Conservation (phyloP, 2,113 vertebrate genomes). For the Emydocephalus ijimae region DNA sequence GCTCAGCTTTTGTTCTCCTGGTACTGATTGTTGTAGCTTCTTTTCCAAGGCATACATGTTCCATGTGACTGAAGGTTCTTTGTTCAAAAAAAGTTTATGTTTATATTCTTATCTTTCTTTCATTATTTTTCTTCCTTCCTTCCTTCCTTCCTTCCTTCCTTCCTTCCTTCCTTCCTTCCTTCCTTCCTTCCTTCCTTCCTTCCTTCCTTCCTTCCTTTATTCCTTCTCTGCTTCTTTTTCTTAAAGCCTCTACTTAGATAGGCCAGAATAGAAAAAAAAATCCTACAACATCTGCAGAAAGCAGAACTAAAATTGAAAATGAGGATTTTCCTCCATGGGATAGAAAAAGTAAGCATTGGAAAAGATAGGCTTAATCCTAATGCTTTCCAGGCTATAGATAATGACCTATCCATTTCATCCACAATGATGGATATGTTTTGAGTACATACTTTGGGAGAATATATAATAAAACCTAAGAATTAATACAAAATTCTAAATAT, state of each 20-base stretch:
- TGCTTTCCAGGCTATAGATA: neutral
- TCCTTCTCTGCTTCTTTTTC: neutral
- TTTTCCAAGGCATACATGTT: neutral
- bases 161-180: neutral
- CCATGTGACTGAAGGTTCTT: neutral
- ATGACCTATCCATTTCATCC: neutral
- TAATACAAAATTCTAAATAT: neutral
- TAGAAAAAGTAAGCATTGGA: neutral
- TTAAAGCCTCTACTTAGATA: neutral
- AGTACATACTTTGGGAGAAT: neutral
- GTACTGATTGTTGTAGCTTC: neutral
- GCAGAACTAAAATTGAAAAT: neutral
- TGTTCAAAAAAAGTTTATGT: neutral
- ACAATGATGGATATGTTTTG: neutral
- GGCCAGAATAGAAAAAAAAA: neutral
- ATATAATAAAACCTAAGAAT: neutral
- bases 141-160: neutral
- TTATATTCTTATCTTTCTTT: neutral
- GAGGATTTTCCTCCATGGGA: neutral
- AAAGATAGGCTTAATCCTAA: neutral
- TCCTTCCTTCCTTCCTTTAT: neutral
- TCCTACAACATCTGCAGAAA: neutral
- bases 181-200: neutral
- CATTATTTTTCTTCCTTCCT: neutral
- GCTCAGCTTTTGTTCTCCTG: neutral